Percentiles rank a stretch among this genome's conserved stretches.
phyloP scores from a whole-genome alignment of 1,140 invertebrate genomes.

The Monochamus saltuarius region DNA sequence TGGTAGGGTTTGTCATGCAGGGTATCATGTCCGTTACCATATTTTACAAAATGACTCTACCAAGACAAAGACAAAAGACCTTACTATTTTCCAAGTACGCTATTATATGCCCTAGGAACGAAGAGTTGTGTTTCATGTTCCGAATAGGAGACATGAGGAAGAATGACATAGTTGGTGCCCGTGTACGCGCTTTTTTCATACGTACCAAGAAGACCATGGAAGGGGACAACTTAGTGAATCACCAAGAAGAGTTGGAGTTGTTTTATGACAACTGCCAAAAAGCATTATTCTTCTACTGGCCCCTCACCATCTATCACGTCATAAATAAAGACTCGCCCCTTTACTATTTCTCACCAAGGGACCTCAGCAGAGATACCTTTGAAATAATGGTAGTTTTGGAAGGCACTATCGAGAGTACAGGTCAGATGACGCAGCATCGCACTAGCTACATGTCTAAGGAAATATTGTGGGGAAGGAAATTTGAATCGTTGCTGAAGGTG shows the following conservation, averaged over 20 bases:
- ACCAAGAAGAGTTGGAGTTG: constrained; percentile 70
- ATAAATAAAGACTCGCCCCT: constrained; percentile 81
- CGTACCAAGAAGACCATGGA: constrained; percentile 75
- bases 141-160: constrained; percentile 90
- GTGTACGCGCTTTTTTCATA: not conserved
- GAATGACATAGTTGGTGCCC: constrained; percentile 77
- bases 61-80: constrained; percentile 88
- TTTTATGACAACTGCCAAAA: constrained; percentile 73
- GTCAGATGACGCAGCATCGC: constrained; percentile 64
- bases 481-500: constrained; percentile 85
- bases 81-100: constrained; percentile 85
- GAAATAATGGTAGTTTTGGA: constrained; percentile 88
- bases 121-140: constrained; percentile 83
- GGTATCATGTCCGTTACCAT: constrained; percentile 20
- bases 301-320: constrained; percentile 81
- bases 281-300: constrained; percentile 89
- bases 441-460: constrained; percentile 78
- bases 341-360: constrained; percentile 78
- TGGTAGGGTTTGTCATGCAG: constrained; percentile 74
- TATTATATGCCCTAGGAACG: constrained; percentile 81
- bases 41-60: constrained; percentile 64
- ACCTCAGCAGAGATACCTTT: constrained; percentile 79
- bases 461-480: constrained; percentile 93
- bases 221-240: constrained; percentile 76
- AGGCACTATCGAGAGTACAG: constrained; percentile 56